Evolutionary conservation across 1,140 invertebrate genomes (phyloP).

Genomic region (Mercenaria mercenaria): DNA sequence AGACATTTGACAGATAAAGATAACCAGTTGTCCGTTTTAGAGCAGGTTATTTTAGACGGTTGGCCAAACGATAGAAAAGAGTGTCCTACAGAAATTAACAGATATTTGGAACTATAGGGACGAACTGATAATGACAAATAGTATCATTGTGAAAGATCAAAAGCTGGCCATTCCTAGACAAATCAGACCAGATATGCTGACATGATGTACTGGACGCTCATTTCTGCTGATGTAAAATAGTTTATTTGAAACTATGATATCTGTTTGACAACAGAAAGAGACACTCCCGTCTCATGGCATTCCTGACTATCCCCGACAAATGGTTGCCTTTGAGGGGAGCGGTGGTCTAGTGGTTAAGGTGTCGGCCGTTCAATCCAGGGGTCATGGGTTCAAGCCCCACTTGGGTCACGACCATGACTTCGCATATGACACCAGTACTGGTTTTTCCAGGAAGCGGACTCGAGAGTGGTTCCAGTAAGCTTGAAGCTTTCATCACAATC

Average conservation of each 20-base stretch:
- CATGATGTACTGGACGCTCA: slow-evolving; percentile 56
- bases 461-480: too few relatives aligned
- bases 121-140: neutral
- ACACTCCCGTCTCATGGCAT: neutral
- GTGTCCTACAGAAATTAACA: neutral
- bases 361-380: too few relatives aligned
- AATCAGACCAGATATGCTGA: slow-evolving; percentile 13
- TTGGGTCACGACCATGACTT: too few relatives aligned
- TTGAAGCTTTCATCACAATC: too few relatives aligned
- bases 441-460: too few relatives aligned
- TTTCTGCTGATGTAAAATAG: neutral
- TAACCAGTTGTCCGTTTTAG: neutral
- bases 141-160: slow-evolving; percentile 36
- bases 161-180: slow-evolving; percentile 21
- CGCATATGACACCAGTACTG: too few relatives aligned
- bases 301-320: slow-evolving; percentile 28
- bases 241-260: neutral
- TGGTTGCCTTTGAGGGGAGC: neutral
- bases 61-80: neutral
- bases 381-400: too few relatives aligned
- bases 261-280: neutral
- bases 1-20: neutral
- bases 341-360: too few relatives aligned
- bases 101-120: slow-evolving; percentile 20
- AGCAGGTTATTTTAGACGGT: neutral